Evolutionary conservation across 2,797 vertebrate species (phyloP).

Genomic region (Enteromius viviparus): DNA sequence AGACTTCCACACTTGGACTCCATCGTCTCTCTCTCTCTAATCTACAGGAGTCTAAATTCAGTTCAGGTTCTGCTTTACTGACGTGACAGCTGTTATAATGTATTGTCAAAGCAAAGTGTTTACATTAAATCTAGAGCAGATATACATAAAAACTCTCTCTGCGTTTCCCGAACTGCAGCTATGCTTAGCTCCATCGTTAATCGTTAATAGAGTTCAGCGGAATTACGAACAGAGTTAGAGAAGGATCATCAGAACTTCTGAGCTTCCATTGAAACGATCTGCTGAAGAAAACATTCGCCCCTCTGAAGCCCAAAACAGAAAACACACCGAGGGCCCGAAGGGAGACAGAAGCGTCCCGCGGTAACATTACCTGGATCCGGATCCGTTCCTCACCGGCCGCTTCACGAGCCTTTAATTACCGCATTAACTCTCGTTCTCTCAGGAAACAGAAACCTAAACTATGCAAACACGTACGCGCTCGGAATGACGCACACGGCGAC

Average conservation of each 20-base stretch:
- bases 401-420: conserved; percentile 43
- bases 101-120: background rate
- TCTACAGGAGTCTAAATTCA: too few species aligned
- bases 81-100: background rate
- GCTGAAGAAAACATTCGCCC: background rate
- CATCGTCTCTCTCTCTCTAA: too few species aligned
- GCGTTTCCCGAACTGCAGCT: background rate
- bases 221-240: background rate
- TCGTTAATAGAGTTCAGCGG: background rate
- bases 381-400: background rate
- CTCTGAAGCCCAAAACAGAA: background rate
- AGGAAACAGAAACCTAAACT: conserved; percentile 73
- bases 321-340: background rate
- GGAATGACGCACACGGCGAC: background rate
- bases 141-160: background rate
- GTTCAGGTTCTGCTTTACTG: too few species aligned
- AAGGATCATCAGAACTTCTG: background rate
- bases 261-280: background rate
- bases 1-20: background rate
- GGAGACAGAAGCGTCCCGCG: background rate
- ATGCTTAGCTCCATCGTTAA: background rate
- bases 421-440: conserved; percentile 44
- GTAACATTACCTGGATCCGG: background rate
- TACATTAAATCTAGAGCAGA: background rate
- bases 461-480: conserved; percentile 66